Evolutionary conservation across 2,113 vertebrate species (phyloP).

Genomic region (Caloenas nicobarica): DNA sequence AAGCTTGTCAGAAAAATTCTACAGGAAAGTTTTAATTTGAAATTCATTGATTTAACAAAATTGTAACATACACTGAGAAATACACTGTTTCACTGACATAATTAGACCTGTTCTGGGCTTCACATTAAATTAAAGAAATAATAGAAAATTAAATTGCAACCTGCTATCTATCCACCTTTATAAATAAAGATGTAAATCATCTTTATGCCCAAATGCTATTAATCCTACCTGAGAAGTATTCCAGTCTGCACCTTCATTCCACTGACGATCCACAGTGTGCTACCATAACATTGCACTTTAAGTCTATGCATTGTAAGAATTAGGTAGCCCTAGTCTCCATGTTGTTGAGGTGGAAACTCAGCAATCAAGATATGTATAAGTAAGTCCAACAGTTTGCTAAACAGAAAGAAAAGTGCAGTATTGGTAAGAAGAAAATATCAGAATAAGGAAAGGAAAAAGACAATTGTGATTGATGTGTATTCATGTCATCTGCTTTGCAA

Average conservation of each 20-base stretch:
- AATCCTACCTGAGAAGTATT: background rate
- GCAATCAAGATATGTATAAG: background rate
- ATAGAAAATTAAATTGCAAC: background rate
- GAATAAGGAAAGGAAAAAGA: background rate
- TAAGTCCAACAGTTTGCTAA: background rate
- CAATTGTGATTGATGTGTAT: background rate
- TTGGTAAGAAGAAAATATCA: background rate
- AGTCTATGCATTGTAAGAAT: background rate
- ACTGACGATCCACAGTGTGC: background rate
- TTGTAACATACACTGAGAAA: background rate
- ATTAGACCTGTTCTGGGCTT: background rate
- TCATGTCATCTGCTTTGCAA: background rate
- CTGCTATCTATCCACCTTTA: background rate
- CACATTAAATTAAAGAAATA: background rate
- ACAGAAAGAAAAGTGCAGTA: background rate
- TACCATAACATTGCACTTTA: background rate
- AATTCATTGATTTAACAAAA: background rate
- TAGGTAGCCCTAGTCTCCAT: background rate
- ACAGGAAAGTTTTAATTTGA: background rate
- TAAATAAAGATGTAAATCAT: slow-evolving; percentile 8
- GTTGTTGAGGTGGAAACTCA: background rate
- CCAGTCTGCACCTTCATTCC: background rate
- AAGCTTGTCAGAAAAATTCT: background rate
- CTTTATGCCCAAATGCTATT: background rate
- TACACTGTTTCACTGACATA: background rate